Conservation (phyloP, 1,140 invertebrate genomes). For the Dendroctonus valens region DNA sequence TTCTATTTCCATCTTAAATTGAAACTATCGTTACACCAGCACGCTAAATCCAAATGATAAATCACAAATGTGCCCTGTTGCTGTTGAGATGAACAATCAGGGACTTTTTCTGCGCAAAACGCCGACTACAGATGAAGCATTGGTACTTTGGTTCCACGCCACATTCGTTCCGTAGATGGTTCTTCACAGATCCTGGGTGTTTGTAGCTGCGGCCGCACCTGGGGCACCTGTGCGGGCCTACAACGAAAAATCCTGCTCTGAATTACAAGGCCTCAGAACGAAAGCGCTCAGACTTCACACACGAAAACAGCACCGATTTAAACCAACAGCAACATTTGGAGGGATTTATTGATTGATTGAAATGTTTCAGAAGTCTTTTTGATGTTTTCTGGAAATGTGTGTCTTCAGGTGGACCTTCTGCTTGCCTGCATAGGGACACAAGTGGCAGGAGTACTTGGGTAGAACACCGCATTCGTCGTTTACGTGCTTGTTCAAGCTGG, state of each 20-base stretch:
- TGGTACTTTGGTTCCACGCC: conserved; percentile 44
- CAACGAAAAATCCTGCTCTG: too few species aligned
- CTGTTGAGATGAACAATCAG: conserved; percentile 37
- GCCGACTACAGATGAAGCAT: conserved; percentile 44
- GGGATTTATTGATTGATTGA: too few species aligned
- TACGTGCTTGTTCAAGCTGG: conserved; percentile 55
- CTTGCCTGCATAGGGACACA: conserved; percentile 35
- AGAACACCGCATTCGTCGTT: conserved; percentile 56
- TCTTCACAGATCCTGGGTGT: too few species aligned
- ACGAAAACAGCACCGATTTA: too few species aligned
- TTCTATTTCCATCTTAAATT: background rate
- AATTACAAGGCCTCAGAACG: too few species aligned
- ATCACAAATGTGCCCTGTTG: conserved; percentile 3
- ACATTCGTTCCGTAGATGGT: background rate
- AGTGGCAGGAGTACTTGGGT: conserved; percentile 54
- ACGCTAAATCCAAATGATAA: background rate
- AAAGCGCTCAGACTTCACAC: too few species aligned
- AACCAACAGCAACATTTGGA: too few species aligned
- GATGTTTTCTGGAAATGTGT: conserved; percentile 18
- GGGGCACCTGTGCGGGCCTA: too few species aligned
- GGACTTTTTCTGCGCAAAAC: conserved; percentile 40
- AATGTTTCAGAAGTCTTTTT: too few species aligned
- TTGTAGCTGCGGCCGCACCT: too few species aligned
- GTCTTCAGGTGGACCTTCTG: conserved; percentile 33
- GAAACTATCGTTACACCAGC: background rate